These are phyloP conservation scores for Notothenia rossii DNA, from an alignment of 2,113 vertebrate species.

Conservation along the genomic window DNA sequence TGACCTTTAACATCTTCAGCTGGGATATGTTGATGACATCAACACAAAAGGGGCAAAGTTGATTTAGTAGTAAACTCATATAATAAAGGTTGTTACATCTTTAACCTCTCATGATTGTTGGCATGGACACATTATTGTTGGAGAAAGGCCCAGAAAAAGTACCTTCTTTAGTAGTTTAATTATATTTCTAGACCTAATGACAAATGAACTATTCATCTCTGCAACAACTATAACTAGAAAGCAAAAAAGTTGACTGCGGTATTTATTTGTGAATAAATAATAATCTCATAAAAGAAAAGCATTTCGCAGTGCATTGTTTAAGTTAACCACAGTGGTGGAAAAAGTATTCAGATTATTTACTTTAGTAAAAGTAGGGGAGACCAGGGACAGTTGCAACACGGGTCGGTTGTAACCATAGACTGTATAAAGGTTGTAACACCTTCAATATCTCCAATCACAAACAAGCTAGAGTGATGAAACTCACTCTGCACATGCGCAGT, in stretches of 20 bases:
- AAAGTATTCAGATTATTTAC: too few species aligned
- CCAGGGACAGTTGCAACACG: too few species aligned
- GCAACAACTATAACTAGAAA: not conserved
- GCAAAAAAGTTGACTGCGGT: not conserved
- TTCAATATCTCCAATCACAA: too few species aligned
- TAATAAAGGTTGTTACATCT: not conserved
- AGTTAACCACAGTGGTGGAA: too few species aligned
- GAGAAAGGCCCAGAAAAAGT: not conserved
- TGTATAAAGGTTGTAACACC: too few species aligned
- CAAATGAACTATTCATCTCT: not conserved
- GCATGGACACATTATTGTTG: not conserved
- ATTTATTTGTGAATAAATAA: too few species aligned
- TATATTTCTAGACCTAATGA: not conserved
- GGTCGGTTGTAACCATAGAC: too few species aligned
- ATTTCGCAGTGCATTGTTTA: too few species aligned
- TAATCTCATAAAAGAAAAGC: too few species aligned
- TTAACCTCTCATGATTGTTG: not conserved
- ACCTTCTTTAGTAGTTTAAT: not conserved
- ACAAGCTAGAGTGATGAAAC: too few species aligned
- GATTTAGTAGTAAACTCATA: conserved; percentile 16
- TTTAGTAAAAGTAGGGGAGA: too few species aligned
- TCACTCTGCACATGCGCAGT: too few species aligned
- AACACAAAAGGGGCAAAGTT: conserved; percentile 67
- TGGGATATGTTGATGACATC: conserved; percentile 55
- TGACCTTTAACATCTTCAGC: conserved; percentile 71